Evolutionary conservation across 2,888 invertebrate species (phyloP), one percentile per base, ranked within the genome.

Genomic region (Penaeus monodon): DNA sequence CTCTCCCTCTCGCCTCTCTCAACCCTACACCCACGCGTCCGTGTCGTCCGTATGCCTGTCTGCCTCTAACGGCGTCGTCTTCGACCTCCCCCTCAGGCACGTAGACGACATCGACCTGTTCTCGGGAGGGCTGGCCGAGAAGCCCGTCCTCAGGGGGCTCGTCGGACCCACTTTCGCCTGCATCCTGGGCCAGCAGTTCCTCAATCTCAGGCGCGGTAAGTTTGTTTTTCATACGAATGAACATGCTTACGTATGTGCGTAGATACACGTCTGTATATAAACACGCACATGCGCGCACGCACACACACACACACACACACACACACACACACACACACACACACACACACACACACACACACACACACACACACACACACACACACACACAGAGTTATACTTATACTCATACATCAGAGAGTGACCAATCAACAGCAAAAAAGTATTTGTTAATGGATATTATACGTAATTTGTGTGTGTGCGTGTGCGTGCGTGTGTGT

Each of bases 91-190:
- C 1, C 94, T 93, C 90, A 93, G 94, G 57, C 94, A 95, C 89
- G 95, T 97, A 0, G 95, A 96, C 86, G 97, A 97, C 91, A 95
- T 97, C 87, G 97, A 97, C 92, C 93, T 97, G 1, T 97, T 96
- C 91, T 95, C 96, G 0, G 97, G 95, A 17, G 97, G 96, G 0
- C 94, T 97, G 91, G 95, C 96, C 0, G 97, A 97, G 91, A 94
- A 95, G 66, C 96, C 97, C 0, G 95, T 97, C 0, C 93, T 95
- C 0, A 96, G 96, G 0, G 97, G 96, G 0, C 92, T 97, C 3
- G 96, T 97, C 0, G 97, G 97, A 0, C 97, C 97, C 0, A 96
- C 96, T 0, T 97, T 97, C 91, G 96, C 96, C 57, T 97, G 97
- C 91, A 96, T 97, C 85, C 95, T 97, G 77, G 97, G 96, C 0